Evolutionary conservation across 2,888 invertebrate species (phyloP).

Genomic region (Eremobia ochroleuca): DNA sequence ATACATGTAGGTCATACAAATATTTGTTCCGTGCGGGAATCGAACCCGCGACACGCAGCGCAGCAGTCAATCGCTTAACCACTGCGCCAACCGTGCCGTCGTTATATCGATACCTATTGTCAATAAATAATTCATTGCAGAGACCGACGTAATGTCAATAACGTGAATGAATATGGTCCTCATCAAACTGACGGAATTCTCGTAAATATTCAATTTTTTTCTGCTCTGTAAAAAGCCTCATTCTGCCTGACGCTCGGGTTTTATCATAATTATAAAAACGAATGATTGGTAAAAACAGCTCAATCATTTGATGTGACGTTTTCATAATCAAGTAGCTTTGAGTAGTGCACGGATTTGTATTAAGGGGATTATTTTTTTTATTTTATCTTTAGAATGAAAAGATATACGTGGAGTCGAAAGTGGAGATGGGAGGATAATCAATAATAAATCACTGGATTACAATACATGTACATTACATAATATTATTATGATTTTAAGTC

Average conservation of each 20-base stretch:
- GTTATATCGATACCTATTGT: slow-evolving; percentile 48
- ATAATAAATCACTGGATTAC: background rate
- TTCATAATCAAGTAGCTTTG: slow-evolving; percentile 26
- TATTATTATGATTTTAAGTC: no score
- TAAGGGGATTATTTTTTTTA: background rate
- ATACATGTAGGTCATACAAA: no score
- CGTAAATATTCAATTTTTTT: slow-evolving; percentile 65
- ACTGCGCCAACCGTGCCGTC: no score
- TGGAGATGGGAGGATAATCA: background rate
- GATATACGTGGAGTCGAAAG: background rate
- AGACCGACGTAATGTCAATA: slow-evolving; percentile 66
- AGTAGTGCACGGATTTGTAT: background rate
- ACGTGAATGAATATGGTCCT: slow-evolving; percentile 55
- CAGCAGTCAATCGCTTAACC: no score
- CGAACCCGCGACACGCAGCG: no score
- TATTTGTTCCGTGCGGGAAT: no score
- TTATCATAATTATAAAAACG: slow-evolving; percentile 56
- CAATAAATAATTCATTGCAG: slow-evolving; percentile 65
- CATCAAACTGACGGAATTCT: slow-evolving; percentile 59
- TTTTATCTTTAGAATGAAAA: background rate
- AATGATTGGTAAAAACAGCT: slow-evolving; percentile 43
- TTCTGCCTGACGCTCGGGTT: slow-evolving; percentile 41
- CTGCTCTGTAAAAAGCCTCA: slow-evolving; percentile 45
- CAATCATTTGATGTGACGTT: slow-evolving; percentile 37
- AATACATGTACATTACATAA: background rate